A percentile compares a stretch with the other conserved stretches of the same genome.
These are phyloP conservation scores for Oncorhynchus masou DNA, from an alignment of 2,113 vertebrate species.

Conservation along the genomic window DNA sequence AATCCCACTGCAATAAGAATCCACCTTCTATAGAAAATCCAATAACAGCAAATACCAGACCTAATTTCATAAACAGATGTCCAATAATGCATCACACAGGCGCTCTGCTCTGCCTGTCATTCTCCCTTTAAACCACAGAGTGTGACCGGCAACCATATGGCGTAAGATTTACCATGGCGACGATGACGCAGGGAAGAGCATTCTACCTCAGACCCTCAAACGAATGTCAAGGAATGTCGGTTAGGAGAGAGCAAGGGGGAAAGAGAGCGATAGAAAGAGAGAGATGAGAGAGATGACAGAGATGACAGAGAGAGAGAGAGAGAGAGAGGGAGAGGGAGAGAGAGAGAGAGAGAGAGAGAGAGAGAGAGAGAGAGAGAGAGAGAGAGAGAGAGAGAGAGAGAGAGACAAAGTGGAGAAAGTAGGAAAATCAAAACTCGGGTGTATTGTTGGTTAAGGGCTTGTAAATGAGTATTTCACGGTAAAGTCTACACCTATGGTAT, in stretches of 20 bases:
- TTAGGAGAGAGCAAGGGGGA: background rate
- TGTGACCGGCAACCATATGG: conserved; percentile 52
- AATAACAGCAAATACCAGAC: conserved; percentile 22
- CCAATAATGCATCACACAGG: conserved; percentile 33
- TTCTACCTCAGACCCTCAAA: conserved; percentile 53
- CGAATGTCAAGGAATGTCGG: conserved; percentile 63
- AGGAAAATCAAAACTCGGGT: conserved; percentile 83
- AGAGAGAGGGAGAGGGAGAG: background rate
- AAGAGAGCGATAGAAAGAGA: background rate
- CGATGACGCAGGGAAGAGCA: conserved; percentile 47
- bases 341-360: background rate
- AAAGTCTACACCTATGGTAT: too few species aligned
- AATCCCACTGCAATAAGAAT: background rate
- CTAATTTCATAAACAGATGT: conserved; percentile 33
- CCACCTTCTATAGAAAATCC: background rate
- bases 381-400: background rate
- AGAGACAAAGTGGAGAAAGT: conserved; percentile 66
- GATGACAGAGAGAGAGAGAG: background rate
- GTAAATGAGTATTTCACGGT: too few species aligned
- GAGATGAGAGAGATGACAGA: background rate
- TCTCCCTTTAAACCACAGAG: conserved; percentile 20
- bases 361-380: background rate
- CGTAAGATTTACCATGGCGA: conserved; percentile 56
- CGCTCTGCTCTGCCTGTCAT: conserved; percentile 10
- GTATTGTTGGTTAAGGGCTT: conserved; percentile 42